These are phyloP conservation scores for Alligator sinensis DNA, from an alignment of 2,113 vertebrate genomes.

Conservation along the genomic window DNA sequence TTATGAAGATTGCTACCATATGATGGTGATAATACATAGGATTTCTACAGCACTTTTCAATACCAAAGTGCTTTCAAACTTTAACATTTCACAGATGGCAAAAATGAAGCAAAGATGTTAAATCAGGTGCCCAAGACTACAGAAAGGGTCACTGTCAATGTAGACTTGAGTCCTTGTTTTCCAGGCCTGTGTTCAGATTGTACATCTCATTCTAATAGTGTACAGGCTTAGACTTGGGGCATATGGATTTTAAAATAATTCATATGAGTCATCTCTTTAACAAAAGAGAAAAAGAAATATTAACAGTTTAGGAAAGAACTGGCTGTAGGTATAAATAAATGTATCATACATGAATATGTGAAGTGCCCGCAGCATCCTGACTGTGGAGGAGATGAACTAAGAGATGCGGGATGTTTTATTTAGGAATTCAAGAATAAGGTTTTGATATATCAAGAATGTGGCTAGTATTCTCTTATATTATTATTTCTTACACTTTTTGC, in stretches of 20 bases:
- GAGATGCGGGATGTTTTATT: slow-evolving; percentile 63
- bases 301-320: slow-evolving; percentile 27
- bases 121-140: background rate
- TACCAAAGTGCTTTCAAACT: slow-evolving; percentile 27
- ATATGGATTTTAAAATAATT: background rate
- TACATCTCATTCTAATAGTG: background rate
- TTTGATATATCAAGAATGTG: slow-evolving; percentile 2
- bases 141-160: background rate
- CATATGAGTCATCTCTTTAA: background rate
- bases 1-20: background rate
- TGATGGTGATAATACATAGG: background rate
- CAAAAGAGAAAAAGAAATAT: slow-evolving; percentile 16
- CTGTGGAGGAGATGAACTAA: slow-evolving; percentile 47
- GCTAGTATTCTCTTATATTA: background rate
- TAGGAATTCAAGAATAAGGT: slow-evolving; percentile 70
- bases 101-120: slow-evolving; percentile 2
- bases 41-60: slow-evolving; percentile 27
- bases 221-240: background rate
- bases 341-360: slow-evolving; percentile 43
- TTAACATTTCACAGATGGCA: background rate
- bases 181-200: background rate
- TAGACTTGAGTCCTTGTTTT: background rate
- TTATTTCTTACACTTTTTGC: background rate
- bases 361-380: slow-evolving; percentile 43
- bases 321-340: slow-evolving; percentile 57